Evolutionary conservation across 2,797 vertebrate species (phyloP).

Genomic region (Myotis daubentonii): DNA sequence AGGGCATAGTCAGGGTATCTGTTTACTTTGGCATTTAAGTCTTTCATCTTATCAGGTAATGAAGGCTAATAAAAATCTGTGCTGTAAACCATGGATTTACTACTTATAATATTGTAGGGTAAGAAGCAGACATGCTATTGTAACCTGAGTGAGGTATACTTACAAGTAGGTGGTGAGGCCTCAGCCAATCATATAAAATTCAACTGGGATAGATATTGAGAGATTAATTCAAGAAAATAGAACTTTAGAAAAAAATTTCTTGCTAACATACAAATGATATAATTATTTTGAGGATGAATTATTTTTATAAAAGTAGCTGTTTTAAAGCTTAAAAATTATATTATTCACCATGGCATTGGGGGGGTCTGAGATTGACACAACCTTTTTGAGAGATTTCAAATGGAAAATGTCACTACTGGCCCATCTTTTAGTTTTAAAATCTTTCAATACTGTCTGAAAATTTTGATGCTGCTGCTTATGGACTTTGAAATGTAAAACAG

Average conservation of each 20-base stretch:
- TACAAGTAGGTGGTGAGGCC: not conserved
- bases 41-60: constrained; percentile 62
- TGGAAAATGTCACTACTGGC: not conserved
- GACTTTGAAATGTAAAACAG: constrained; percentile 69
- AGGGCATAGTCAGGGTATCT: constrained; percentile 7
- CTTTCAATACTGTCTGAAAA: constrained; percentile 39
- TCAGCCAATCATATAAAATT: not conserved
- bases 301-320: not conserved
- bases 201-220: not conserved
- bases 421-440: constrained; percentile 7
- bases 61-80: not conserved
- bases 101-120: not conserved
- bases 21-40: constrained; percentile 56
- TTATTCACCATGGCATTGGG: not conserved
- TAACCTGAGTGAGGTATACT: not conserved
- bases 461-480: constrained; percentile 16
- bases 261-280: not conserved
- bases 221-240: not conserved
- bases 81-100: not conserved
- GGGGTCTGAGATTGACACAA: not conserved
- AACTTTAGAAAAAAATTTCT: not conserved
- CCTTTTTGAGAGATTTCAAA: constrained; percentile 43
- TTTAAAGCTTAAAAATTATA: constrained; percentile 33
- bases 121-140: not conserved
- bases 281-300: constrained; percentile 9